Evolutionary conservation across 2,113 vertebrate species (phyloP).

Genomic region (Strix aluco): DNA sequence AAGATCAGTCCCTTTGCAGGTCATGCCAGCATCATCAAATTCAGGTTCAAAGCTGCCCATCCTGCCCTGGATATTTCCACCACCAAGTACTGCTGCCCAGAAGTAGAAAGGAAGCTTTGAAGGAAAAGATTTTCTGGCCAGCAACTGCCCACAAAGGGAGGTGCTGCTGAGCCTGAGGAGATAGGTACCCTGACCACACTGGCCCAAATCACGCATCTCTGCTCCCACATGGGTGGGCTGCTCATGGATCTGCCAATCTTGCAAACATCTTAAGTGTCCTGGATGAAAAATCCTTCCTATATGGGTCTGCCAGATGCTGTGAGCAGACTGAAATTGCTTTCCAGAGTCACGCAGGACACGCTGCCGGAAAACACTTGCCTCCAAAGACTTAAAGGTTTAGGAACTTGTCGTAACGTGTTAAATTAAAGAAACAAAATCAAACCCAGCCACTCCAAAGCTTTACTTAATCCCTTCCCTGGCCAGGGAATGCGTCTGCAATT

Average conservation of each 20-base stretch:
- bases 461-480: not conserved
- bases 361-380: not conserved
- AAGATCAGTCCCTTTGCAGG: not conserved
- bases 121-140: not conserved
- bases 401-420: not conserved
- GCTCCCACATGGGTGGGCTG: not conserved
- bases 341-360: not conserved
- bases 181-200: not conserved
- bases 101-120: not conserved
- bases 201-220: accelerated
- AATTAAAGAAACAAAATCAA: constrained; percentile 9
- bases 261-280: not conserved
- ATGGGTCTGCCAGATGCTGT: not conserved
- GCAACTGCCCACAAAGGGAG: not conserved
- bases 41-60: not conserved
- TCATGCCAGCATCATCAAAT: not conserved
- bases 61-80: not conserved
- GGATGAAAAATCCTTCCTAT: not conserved
- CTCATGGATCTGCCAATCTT: not conserved
- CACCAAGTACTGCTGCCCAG: not conserved
- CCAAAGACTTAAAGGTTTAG: not conserved
- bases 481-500: not conserved
- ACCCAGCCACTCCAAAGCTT: not conserved
- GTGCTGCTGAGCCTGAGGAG: not conserved
- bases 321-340: not conserved